Base-by-base conservation (phyloP, 1,140 invertebrate genomes). In the Galleria mellonella region DNA sequence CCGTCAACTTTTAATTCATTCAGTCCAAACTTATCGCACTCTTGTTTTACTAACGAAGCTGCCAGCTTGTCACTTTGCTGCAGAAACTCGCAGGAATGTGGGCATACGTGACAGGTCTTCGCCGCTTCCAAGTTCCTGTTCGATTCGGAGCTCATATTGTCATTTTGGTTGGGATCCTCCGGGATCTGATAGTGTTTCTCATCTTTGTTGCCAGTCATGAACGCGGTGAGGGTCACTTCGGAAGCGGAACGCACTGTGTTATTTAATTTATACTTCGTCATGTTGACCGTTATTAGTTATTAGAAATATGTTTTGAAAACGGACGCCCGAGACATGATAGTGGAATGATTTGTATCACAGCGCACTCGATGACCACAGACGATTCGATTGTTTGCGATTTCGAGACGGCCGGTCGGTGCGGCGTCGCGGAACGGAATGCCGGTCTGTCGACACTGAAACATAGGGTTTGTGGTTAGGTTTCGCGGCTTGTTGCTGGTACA, bases 241-340 rank as follows among this genome's bases (percentile, higher is more conserved):
- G 83, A 81, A 17, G 76, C 64, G 9, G 74, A 72, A 4, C 71
- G 57, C 2, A 64, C 60, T 30, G 70, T 65, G 51, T 83, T 82
- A 50, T 82, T 87, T 41, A 87, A 44, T 40, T 86, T 87, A 55
- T 87, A 87, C 56, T 87, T 87, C 9, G 86, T 87, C 86, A 87
- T 87, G 27, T 39, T 44, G 11, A 27, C 39, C n/a, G n/a, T n/a
- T 23, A 3, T 23, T 3, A 6, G 6, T 23, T 23, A 40, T 68
- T 65, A 76, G 49, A 72, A 73, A 29, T 55, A 46, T 4, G 66
- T 71, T 65, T 70, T 75, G 53, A 64, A 73, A 9, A 48, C 43
- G 2, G 69, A 73, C 6, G 60, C 75, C 5, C 72, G 69, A 31
- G 69, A 69, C 76, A 81, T 79, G 57, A 64, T 70, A 65, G 51